These are phyloP conservation scores for Gadopsis bispinosus DNA, from an alignment of 2,797 vertebrate genomes.

Conservation along the genomic window DNA sequence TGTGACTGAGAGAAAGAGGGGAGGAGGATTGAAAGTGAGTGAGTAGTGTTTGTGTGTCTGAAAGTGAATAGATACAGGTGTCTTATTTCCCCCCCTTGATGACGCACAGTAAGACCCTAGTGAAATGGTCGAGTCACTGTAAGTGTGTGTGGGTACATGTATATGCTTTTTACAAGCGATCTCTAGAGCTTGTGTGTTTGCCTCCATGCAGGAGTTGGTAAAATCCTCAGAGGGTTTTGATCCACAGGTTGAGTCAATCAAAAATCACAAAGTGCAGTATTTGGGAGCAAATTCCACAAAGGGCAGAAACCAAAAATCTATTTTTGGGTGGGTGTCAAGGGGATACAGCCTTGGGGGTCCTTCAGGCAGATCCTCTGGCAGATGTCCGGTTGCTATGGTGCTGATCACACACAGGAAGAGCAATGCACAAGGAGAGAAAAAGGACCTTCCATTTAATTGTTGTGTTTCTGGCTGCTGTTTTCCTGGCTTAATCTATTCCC, in stretches of 20 bases:
- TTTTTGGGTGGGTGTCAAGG: background rate
- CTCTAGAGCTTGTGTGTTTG: conserved; percentile 49
- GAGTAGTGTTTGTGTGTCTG: conserved; percentile 37
- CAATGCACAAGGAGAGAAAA: conserved; percentile 41
- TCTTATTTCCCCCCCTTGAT: conserved; percentile 56
- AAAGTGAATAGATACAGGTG: conserved; percentile 55
- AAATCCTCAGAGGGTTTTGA: conserved; percentile 50
- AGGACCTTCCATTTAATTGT: conserved; percentile 48
- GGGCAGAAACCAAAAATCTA: background rate
- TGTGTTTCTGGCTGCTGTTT: conserved; percentile 55
- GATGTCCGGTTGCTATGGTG: conserved; percentile 60
- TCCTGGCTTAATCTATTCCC: conserved; percentile 44
- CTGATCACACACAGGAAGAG: conserved; percentile 49
- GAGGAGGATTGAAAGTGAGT: background rate
- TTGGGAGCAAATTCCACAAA: conserved; percentile 19
- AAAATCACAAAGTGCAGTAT: background rate
- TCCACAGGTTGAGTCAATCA: conserved; percentile 16
- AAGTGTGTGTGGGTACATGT: conserved; percentile 19
- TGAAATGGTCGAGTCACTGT: conserved; percentile 40
- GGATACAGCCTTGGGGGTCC: conserved; percentile 42
- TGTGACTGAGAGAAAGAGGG: background rate
- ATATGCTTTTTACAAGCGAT: conserved; percentile 35
- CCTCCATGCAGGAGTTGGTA: conserved; percentile 8
- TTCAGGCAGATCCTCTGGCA: conserved; percentile 49
- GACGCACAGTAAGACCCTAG: conserved; percentile 68